Base-by-base conservation (phyloP, 2,888 invertebrate genomes). In the Eupeodes luniger region DNA sequence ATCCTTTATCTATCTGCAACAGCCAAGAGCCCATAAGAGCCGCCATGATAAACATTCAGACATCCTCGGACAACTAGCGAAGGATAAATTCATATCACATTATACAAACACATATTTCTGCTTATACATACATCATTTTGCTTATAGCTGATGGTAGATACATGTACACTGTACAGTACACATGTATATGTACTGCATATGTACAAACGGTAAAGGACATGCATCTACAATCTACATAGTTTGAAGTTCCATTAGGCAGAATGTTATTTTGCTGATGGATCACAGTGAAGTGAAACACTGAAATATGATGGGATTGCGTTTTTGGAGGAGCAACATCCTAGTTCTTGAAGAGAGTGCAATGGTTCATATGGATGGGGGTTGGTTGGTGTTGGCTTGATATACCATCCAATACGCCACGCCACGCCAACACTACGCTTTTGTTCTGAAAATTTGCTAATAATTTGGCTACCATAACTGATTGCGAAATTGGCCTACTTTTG, bases 401-500 rank as follows among this genome's bases (percentile, higher is more conserved):
- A 34, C 19, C 47, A 12, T 2, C 67, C 34, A 34, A 12, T 53
- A 11, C 16, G 44, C 51, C 14, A 14, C 5, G n/a, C 64, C 10
- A 49, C 27, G 9, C 64, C 19, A 40, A 34, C 67, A 34, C 51
- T 34, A 67, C 12, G 4, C 16, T 70, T n/a, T 47, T 70, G 19
- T 70, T 44, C 59, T 72, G 57, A 47, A 72, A 72, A 72, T 64
- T 40, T 75, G 53, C 66, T 53, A 72, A 87, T 77, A 81, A 76
- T 84, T 81, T 84, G 80, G 81, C 72, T 62, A 72, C 53, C 76
- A 76, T 76, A 80, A 84, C 87, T 84, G 84, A 81, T 80, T 77
- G 84, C 62, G 27, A 84, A 81, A 79, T 81, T 84, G 87, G 76
- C 87, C 87, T 84, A 81, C 59, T 84, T 87, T 55, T 67, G 55